Evolutionary conservation across 1,140 invertebrate genomes (phyloP).

Genomic region (Hypothenemus hampei): DNA sequence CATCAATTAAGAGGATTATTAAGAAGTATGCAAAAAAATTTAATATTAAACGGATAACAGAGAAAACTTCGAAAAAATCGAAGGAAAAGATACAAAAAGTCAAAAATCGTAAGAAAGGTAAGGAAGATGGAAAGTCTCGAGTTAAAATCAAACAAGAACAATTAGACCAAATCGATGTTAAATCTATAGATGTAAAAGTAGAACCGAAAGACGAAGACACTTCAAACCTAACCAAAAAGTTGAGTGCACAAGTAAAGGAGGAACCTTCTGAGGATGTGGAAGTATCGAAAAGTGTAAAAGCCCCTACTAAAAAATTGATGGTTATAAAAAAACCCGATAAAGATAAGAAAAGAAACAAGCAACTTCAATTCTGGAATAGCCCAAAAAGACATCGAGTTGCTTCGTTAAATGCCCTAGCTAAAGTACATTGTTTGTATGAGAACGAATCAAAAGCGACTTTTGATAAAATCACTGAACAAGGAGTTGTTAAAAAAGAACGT

Average conservation of each 20-base stretch:
- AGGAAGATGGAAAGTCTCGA: background rate
- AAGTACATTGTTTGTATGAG: conserved; percentile 87
- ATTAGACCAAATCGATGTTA: background rate
- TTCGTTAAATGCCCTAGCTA: conserved; percentile 83
- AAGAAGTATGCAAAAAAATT: conserved; percentile 11
- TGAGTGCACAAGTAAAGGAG: background rate
- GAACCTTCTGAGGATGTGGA: background rate
- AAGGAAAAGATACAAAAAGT: background rate
- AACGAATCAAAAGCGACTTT: conserved; percentile 71
- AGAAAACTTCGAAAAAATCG: conserved; percentile 3
- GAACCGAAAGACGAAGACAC: background rate
- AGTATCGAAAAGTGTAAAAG: conserved; percentile 4
- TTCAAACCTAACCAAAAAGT: background rate
- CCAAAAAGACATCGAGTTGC: conserved; percentile 79
- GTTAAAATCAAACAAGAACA: conserved; percentile 12
- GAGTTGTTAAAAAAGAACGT: conserved; percentile 36
- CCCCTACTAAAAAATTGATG: background rate
- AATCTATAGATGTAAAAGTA: background rate
- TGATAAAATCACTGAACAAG: conserved; percentile 47
- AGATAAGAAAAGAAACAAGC: conserved; percentile 45
- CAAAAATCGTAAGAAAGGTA: background rate
- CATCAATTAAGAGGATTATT: conserved; percentile 14
- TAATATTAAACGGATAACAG: conserved; percentile 5
- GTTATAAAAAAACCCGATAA: background rate
- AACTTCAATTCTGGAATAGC: conserved; percentile 58